Percentiles rank a stretch among this genome's conserved stretches.
phyloP scores from a whole-genome alignment of 1,140 invertebrate genomes.

The Homarus americanus region DNA sequence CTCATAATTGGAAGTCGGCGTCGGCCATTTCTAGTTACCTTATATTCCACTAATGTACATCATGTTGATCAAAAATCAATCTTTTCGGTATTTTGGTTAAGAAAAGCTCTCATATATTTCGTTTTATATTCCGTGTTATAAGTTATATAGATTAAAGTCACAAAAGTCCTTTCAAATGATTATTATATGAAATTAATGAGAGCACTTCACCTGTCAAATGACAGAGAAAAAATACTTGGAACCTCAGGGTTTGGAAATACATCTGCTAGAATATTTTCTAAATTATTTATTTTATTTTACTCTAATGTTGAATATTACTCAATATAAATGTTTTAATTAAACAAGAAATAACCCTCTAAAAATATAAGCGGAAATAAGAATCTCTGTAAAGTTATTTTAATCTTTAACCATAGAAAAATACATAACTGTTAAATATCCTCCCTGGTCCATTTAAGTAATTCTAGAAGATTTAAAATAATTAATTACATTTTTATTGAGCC shows the following conservation, averaged over 20 bases:
- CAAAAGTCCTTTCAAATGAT: too few relatives aligned
- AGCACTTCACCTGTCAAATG: constrained; percentile 55
- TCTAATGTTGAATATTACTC: background rate
- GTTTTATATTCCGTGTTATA: background rate
- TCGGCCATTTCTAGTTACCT: constrained; percentile 57
- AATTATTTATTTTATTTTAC: background rate
- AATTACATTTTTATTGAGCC: background rate
- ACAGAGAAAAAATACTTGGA: constrained; percentile 62
- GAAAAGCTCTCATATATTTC: background rate
- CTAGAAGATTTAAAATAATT: background rate
- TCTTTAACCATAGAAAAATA: background rate
- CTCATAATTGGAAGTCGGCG: constrained; percentile 63
- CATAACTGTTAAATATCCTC: background rate
- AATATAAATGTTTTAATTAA: background rate
- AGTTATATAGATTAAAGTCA: background rate
- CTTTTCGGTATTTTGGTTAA: background rate
- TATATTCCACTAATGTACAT: constrained; percentile 31
- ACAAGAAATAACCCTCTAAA: too few relatives aligned
- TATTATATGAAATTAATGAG: background rate
- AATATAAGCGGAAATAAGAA: background rate
- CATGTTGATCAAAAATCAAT: constrained; percentile 25
- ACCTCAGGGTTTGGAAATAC: constrained; percentile 45
- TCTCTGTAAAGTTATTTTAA: background rate
- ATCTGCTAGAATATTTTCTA: constrained; percentile 17
- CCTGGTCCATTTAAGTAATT: background rate